Percentiles rank a stretch among this genome's conserved stretches.
phyloP scores from a whole-genome alignment of 1,140 invertebrate genomes.

The Maniola jurtina region DNA sequence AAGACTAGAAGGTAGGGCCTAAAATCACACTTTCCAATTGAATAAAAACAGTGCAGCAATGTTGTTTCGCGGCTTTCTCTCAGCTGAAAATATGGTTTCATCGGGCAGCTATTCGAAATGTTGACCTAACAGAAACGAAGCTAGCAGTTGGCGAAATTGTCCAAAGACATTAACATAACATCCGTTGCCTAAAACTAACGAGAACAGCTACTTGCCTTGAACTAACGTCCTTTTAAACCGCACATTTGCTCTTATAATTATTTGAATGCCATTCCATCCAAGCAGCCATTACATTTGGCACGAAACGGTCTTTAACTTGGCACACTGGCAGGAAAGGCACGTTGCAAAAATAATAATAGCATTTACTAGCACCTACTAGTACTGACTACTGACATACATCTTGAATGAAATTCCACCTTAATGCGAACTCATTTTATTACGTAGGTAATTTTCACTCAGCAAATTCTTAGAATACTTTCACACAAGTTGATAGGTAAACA shows the following conservation, averaged over 20 bases:
- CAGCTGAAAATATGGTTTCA: too few species aligned
- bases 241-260: slow-evolving; percentile 17
- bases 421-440: neutral
- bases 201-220: neutral
- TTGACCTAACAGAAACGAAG: too few species aligned
- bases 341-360: slow-evolving; percentile 25
- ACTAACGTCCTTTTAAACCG: neutral
- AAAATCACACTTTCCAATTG: too few species aligned
- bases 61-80: too few species aligned
- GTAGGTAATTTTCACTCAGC: neutral
- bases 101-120: too few species aligned
- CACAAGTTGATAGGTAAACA: too few species aligned
- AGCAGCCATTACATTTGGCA: slow-evolving; percentile 28
- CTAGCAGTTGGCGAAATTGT: too few species aligned
- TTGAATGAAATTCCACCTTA: slow-evolving; percentile 8
- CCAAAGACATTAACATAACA: too few species aligned
- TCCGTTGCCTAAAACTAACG: neutral
- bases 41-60: too few species aligned
- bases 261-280: slow-evolving; percentile 14
- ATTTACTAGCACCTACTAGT: slow-evolving; percentile 13
- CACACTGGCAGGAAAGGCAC: slow-evolving; percentile 17
- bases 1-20: too few species aligned
- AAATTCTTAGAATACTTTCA: too few species aligned
- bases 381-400: neutral
- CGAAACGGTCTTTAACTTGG: slow-evolving; percentile 25